phyloP scores from a whole-genome alignment of 2,888 invertebrate genomes.

The Hydrotaea diabolus region DNA sequence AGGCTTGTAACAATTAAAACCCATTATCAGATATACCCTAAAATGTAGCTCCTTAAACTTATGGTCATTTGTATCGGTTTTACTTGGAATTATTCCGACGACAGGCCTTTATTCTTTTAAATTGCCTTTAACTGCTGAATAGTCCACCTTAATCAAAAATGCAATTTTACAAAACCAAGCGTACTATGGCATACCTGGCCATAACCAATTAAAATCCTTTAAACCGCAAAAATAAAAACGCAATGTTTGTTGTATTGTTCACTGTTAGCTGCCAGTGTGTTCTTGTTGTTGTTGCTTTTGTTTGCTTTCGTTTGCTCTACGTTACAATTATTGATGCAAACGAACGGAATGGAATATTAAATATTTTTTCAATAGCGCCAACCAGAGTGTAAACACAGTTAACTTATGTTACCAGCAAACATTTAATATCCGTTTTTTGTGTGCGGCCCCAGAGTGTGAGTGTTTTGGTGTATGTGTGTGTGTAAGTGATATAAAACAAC shows the following conservation, averaged over 20 bases:
- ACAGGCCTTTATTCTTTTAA: no score
- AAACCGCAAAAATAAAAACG: constrained; percentile 37
- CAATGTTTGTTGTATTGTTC: constrained; percentile 22
- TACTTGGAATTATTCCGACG: no score
- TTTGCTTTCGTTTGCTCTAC: constrained; percentile 14
- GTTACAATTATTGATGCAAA: constrained; percentile 28
- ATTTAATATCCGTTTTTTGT: constrained; percentile 28
- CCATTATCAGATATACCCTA: no score
- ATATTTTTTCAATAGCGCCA: not conserved
- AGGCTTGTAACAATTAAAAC: no score
- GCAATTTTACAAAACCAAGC: no score
- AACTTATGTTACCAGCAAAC: constrained; percentile 42
- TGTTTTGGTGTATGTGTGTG: constrained; percentile 49
- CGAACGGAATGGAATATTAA: constrained; percentile 36
- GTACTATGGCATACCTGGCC: not conserved
- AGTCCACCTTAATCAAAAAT: no score
- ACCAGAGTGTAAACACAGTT: constrained; percentile 37
- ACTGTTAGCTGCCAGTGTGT: constrained; percentile 34
- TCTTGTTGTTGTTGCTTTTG: constrained; percentile 5
- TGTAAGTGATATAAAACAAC: constrained; percentile 31
- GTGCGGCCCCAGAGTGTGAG: not conserved
- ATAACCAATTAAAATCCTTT: constrained; percentile 45
- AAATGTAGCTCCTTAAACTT: no score
- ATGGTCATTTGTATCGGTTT: no score
- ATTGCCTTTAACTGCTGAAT: no score